Base-by-base conservation (phyloP, 2,888 invertebrate species). In the Euzophera pinguis region DNA sequence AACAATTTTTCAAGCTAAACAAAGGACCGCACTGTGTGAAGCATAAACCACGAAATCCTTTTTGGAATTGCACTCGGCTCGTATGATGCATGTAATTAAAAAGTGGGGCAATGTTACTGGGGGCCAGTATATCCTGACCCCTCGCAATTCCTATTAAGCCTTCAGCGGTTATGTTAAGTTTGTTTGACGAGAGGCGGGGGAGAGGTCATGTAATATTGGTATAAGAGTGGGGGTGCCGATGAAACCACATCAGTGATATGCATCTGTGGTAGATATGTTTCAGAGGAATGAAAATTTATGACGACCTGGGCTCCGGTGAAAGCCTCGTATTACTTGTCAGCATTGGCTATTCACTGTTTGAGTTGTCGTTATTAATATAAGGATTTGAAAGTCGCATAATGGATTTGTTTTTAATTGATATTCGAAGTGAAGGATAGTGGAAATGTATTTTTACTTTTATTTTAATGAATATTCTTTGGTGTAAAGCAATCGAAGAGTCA, bases 81-180 rank as follows among this genome's bases (percentile, higher is more conserved):
- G 75, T 67, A 76, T 83, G 81, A 84, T 84, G 81, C 80, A 83
- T 84, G 84, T 83, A 82, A 85, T 86, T 87, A 85, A 84, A 86
- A 85, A 81, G 74, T 82, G 76, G 76, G 74, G 77, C 79, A 81
- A 65, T 73, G 71, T 71, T 68, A 69, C 22, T 56, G 47, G 39
- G 37, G 13, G 47, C 49, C 81, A 73, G 56, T 43, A 9, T 57
- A 59, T 35, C 41, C 41, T 42, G 77, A 71, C 45, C 76, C 55
- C 34, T 53, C 34, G 50, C 37, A 29, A 47, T 38, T 13, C 29
- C 14, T 10, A 48, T 17, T 37, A 38, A 27, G 29, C 37, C 32
- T 3, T 9, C 0, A 22, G 13, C n/a, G 10, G 29, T 41, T 7
- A 12, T 14, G 27, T 12, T 5, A 13, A 42, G 41, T 42, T 17